A percentile compares a stretch with the other conserved stretches of the same genome.
Conservation (phyloP, 2,113 vertebrate species). For the Tretioscincus oriximinensis region DNA sequence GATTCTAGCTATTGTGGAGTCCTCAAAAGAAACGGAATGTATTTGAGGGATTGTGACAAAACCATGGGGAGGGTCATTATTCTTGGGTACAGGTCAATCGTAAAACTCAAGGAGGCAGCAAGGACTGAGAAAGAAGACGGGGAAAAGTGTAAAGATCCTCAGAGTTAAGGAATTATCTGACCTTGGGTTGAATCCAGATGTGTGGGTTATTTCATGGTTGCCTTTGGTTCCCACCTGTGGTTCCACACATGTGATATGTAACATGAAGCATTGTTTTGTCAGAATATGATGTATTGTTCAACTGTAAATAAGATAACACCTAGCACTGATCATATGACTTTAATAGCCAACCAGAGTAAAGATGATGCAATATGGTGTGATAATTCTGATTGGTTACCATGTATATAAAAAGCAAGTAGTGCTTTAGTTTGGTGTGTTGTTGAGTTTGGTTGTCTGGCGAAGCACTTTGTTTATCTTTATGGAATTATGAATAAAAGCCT, state of each 20-base stretch:
- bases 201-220: too few relatives aligned
- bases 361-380: too few relatives aligned
- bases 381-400: too few relatives aligned
- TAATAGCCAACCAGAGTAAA: too few relatives aligned
- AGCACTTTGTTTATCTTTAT: too few relatives aligned
- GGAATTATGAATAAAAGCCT: too few relatives aligned
- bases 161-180: neutral
- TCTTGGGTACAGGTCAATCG: slow-evolving; percentile 10
- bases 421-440: too few relatives aligned
- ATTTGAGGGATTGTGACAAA: neutral
- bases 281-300: neutral
- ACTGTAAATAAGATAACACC: too few relatives aligned
- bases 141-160: neutral
- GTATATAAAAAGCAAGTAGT: too few relatives aligned
- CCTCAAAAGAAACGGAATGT: neutral
- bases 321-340: too few relatives aligned
- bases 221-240: too few relatives aligned
- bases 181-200: neutral
- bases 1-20: neutral
- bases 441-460: too few relatives aligned
- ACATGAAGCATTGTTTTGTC: neutral
- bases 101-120: neutral
- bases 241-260: neutral
- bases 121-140: neutral
- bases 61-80: fast-evolving